Percentiles rank a stretch among this genome's conserved stretches.
Evolutionary conservation across 2,113 vertebrate genomes (phyloP).

Genomic region (Sorex fumeus): DNA sequence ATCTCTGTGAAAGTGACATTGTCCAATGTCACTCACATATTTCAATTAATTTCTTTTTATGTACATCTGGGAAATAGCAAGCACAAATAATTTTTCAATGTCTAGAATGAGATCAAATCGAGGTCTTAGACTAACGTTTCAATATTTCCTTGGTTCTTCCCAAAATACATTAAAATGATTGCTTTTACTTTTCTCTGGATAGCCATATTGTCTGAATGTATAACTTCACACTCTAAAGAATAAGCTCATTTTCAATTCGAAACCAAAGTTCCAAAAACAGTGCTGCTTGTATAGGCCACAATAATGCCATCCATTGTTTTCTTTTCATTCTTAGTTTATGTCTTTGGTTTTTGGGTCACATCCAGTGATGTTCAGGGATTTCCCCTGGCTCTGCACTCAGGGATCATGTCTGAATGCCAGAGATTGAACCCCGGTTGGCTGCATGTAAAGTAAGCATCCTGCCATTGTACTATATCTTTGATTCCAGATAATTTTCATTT

Average conservation of each 20-base stretch:
- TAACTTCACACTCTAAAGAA: conserved; percentile 23
- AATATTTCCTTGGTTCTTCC: not conserved
- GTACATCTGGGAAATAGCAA: conserved; percentile 3
- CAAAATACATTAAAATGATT: not conserved
- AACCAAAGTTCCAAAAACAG: not conserved
- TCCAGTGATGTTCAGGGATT: too few species aligned
- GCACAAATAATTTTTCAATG: conserved; percentile 27
- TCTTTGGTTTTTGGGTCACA: too few species aligned
- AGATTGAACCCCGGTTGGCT: too few species aligned
- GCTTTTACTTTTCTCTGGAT: not conserved
- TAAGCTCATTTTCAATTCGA: conserved; percentile 49
- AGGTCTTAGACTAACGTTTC: not conserved
- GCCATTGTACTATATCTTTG: too few species aligned
- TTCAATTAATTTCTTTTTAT: conserved; percentile 41
- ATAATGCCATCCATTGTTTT: conserved; percentile 20
- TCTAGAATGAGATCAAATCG: conserved; percentile 44
- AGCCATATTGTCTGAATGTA: not conserved
- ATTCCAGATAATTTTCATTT: not conserved
- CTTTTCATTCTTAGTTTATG: not conserved
- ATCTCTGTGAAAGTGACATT: conserved; percentile 39
- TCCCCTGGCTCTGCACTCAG: too few species aligned
- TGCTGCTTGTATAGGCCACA: not conserved
- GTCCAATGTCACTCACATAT: not conserved
- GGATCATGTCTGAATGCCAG: too few species aligned
- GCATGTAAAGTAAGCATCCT: too few species aligned